Conservation (phyloP, 1,140 invertebrate species). For the Conopomorpha cramerella region DNA sequence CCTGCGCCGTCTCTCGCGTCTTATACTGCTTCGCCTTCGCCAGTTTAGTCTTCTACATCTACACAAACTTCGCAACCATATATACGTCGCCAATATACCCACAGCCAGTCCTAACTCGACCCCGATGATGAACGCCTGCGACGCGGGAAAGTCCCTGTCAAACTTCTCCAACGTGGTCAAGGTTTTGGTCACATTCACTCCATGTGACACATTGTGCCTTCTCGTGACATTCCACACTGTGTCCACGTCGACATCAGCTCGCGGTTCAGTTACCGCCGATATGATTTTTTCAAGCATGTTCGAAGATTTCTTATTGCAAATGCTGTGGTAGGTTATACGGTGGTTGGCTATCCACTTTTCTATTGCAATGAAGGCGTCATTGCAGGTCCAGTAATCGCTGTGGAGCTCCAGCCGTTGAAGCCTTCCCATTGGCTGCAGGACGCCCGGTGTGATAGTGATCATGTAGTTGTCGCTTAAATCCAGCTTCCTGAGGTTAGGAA, state of each 20-base stretch:
- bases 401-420: slow-evolving; percentile 40
- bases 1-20: slow-evolving; percentile 20
- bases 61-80: slow-evolving; percentile 40
- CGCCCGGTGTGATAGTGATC: slow-evolving; percentile 33
- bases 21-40: slow-evolving; percentile 12
- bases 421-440: slow-evolving; percentile 38
- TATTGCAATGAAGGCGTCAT: slow-evolving; percentile 28
- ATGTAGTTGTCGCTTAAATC: slow-evolving; percentile 59
- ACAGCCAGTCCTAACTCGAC: slow-evolving; percentile 42
- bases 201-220: slow-evolving; percentile 10
- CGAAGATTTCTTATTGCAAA: slow-evolving; percentile 25
- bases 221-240: slow-evolving; percentile 44
- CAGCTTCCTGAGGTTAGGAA: slow-evolving; percentile 53
- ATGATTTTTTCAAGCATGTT: slow-evolving; percentile 55
- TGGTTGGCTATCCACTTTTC: slow-evolving; percentile 36
- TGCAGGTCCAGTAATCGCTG: slow-evolving; percentile 52
- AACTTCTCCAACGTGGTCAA: slow-evolving; percentile 39
- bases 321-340: slow-evolving; percentile 29
- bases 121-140: slow-evolving; percentile 44
- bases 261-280: slow-evolving; percentile 15
- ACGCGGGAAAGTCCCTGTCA: slow-evolving; percentile 40
- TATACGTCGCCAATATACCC: slow-evolving; percentile 42
- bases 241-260: slow-evolving; percentile 24
- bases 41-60: slow-evolving; percentile 24
- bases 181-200: slow-evolving; percentile 8